phyloP scores from a whole-genome alignment of 2,888 invertebrate genomes.

The Drosophila helvetica region DNA sequence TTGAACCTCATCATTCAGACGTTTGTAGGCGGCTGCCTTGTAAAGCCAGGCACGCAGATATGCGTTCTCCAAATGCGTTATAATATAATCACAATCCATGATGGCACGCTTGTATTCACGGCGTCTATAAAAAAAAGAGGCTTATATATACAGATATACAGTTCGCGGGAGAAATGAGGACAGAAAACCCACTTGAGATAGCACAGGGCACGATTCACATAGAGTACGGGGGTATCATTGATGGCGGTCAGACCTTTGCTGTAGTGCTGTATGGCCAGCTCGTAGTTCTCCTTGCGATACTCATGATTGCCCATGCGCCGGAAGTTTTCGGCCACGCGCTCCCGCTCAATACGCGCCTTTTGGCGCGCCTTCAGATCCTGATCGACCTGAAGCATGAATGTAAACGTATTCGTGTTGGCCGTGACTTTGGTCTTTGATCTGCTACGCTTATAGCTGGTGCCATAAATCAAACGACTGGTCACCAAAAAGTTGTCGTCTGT shows the following conservation, averaged over 20 bases:
- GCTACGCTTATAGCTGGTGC: not conserved
- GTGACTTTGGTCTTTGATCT: not conserved
- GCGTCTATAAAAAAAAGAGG: slow-evolving; percentile 22
- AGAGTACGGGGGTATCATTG: slow-evolving; percentile 57
- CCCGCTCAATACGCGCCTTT: slow-evolving; percentile 18
- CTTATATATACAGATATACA: not conserved
- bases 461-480: not conserved
- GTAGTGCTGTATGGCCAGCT: slow-evolving; percentile 45
- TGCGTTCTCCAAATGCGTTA: slow-evolving; percentile 37
- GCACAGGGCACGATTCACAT: slow-evolving; percentile 63
- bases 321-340: slow-evolving; percentile 48
- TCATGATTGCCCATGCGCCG: slow-evolving; percentile 56
- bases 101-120: slow-evolving; percentile 51
- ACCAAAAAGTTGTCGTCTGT: slow-evolving; percentile 4
- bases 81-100: slow-evolving; percentile 55
- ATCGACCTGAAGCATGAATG: slow-evolving; percentile 42
- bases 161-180: not conserved
- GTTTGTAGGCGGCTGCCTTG: slow-evolving; percentile 49
- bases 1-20: slow-evolving; percentile 50
- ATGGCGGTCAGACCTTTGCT: slow-evolving; percentile 50
- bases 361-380: slow-evolving; percentile 1
- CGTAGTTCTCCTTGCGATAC: slow-evolving; percentile 47
- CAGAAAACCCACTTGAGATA: slow-evolving; percentile 50
- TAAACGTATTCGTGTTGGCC: slow-evolving; percentile 35
- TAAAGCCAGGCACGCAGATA: slow-evolving; percentile 61